phyloP scores from a whole-genome alignment of 2,113 vertebrate genomes.

The Perccottus glenii region DNA sequence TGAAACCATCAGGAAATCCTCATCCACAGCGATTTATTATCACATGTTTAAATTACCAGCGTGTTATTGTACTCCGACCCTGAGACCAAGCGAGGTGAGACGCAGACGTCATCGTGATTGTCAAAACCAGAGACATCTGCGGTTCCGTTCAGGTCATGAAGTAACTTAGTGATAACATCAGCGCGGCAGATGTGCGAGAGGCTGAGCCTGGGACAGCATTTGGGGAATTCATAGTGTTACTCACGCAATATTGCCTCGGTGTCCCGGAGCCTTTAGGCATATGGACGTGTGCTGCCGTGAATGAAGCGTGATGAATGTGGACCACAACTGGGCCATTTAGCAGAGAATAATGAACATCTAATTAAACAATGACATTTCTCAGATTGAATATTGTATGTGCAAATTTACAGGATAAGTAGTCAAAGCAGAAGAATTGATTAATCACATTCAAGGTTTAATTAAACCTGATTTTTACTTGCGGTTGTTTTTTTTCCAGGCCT shows the following conservation, averaged over 20 bases:
- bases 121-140: conserved; percentile 60
- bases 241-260: conserved; percentile 64
- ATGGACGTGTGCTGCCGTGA: conserved; percentile 53
- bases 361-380: too few relatives aligned
- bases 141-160: conserved; percentile 65
- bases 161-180: conserved; percentile 59
- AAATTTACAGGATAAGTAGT: too few relatives aligned
- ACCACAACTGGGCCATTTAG: background rate
- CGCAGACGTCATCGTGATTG: conserved; percentile 42
- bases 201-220: conserved; percentile 59
- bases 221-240: conserved; percentile 67
- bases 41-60: conserved; percentile 66
- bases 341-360: too few relatives aligned
- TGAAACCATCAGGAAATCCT: conserved; percentile 64
- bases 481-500: too few relatives aligned
- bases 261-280: conserved; percentile 56
- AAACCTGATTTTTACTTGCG: too few relatives aligned
- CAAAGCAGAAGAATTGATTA: too few relatives aligned
- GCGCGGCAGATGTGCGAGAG: conserved; percentile 69
- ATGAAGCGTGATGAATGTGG: conserved; percentile 16
- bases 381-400: too few relatives aligned
- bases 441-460: too few relatives aligned
- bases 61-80: conserved; percentile 48
- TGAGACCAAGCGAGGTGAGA: conserved; percentile 17
- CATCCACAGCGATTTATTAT: conserved; percentile 49